These are phyloP conservation scores for Ameiurus melas DNA, from an alignment of 2,113 vertebrate species.

Conservation along the genomic window DNA sequence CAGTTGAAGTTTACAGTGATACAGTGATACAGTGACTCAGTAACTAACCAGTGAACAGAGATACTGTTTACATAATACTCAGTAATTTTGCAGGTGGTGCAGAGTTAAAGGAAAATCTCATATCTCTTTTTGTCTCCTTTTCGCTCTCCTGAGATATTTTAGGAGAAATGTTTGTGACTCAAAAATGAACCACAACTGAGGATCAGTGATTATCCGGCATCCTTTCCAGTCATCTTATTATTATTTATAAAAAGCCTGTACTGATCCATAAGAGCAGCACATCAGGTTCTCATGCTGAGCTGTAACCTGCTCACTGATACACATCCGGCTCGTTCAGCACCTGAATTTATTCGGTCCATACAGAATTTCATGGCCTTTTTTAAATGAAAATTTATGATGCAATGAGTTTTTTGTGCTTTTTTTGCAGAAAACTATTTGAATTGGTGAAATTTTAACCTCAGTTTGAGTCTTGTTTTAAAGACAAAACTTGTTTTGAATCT, in stretches of 20 bases:
- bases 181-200: neutral
- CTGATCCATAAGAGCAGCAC: neutral
- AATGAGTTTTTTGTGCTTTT: too few species aligned
- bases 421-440: too few species aligned
- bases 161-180: neutral
- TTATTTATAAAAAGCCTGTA: neutral
- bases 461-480: neutral
- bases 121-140: neutral
- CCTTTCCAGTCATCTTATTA: neutral
- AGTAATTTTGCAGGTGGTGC: neutral
- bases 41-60: neutral
- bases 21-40: neutral
- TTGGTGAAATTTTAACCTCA: too few species aligned
- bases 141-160: neutral
- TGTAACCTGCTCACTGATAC: neutral
- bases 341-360: too few species aligned
- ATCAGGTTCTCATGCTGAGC: neutral
- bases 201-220: neutral
- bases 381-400: too few species aligned
- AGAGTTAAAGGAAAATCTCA: neutral
- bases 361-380: too few species aligned
- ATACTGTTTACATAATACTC: too few species aligned
- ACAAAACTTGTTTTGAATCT: neutral
- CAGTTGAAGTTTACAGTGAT: neutral
- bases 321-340: neutral